Evolutionary conservation across 2,888 invertebrate genomes (phyloP), one percentile per base, ranked within the genome.

Genomic region (Subacronicta megacephala): DNA sequence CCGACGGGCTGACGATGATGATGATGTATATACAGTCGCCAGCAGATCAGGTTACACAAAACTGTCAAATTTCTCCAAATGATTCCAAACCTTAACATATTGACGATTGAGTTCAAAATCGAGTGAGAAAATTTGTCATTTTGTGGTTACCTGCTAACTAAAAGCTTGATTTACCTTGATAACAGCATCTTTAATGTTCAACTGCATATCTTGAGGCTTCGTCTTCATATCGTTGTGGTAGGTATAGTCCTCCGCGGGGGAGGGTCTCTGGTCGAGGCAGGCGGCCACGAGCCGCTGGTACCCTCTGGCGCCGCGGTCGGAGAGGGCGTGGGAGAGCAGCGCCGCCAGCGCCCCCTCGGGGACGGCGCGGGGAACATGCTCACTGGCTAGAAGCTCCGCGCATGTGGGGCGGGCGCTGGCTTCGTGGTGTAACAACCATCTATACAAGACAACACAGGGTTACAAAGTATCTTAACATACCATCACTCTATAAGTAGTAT

Each of bases 301-400:
- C 0, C 85, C 84, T 4, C 88, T 74, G 0, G 89, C 81, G 2
- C 79, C 96, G 0, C 97, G 96, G 82, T 98, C 97, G 12, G 96
- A 96, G 0, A 99, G 93, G 0, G 98, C 97, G 72, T 97, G 97
- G 0, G 97, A 95, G 12, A 99, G 93, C 81, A 98, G 95, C 71
- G 98, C 98, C 47, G 97, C 96, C 1, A 99, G 87, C 63, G 98
- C 97, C 0, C 96, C 96, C 70, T 98, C 98, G 78, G 98, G 98
- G n/a, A 98, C 95, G 0, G 97, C 96, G 0, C 98, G 97, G 0
- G 99, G 99, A 3, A 99, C 95, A 72, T 97, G 95, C 57, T 97
- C 96, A 0, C 98, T 98, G 29, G 96, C 95, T 0, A 99, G 91
- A 2, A 99, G 93, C 82, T 99, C 98, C 36, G 96, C 96, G 6